Base-by-base conservation (phyloP, 2,797 vertebrate genomes). In the Sparidentex hasta region DNA sequence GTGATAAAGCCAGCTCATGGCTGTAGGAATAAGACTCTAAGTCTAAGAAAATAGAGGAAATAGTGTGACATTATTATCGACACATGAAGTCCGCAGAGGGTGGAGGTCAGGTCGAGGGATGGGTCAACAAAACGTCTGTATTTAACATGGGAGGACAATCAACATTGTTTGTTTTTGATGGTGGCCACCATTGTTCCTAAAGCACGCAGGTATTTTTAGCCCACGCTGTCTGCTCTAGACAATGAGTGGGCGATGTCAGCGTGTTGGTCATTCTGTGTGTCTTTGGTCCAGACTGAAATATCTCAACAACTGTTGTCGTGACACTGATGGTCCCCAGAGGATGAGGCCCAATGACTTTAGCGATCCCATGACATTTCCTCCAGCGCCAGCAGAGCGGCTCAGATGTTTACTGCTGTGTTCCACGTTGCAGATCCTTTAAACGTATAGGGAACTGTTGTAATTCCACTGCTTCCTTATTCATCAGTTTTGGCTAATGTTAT, bases 101-200 rank as follows among this genome's bases (percentile, higher is more conserved):
- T 68, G 51, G 68, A 46, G 54, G 54, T 33, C 44, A 29, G 27
- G 44, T 29, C 1, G 1, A 47, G 51, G 57, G 29, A 74, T 58
- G 3, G 23, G 12, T 54, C 41, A 79, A 58, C 51, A 41, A 63
- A 72, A 70, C 8, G 4, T 50, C 14, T 46, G 18, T 20, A 33
- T 73, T 66, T 78, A 51, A 52, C 29, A 57, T 47, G 13, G 43
- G n/a, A 58, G 41, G 62, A 50, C 79, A 68, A 13, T 71, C 33
- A 47, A 5, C 27, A 47, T 43, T 69, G 27, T 69, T 67, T 38
- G 21, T 4, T 61, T 64, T 47, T 58, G 59, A 65, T 52, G n/a
- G 3, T 33, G 43, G 20, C 43, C 48, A 12, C 43, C 20, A 57
- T 68, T 72, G 80, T 43, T 72, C 14, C 46, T 66, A 65, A 29